Evolutionary conservation across 2,113 vertebrate species (phyloP).

Genomic region (Nyctereutes procyonoides): DNA sequence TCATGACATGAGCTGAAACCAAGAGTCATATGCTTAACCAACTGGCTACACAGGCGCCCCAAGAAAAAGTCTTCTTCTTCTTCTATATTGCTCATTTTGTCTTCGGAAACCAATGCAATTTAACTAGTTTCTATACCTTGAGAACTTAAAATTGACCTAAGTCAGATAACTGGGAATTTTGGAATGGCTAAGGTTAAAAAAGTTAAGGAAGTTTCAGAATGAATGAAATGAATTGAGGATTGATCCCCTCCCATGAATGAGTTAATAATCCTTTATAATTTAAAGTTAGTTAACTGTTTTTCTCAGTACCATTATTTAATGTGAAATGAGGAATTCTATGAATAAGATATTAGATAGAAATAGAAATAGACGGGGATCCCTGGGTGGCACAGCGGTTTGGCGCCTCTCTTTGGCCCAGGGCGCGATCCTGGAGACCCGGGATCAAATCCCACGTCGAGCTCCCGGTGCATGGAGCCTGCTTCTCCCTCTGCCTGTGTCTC

Average conservation of each 20-base stretch:
- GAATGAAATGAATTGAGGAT: background rate
- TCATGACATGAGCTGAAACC: background rate
- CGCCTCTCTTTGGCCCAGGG: too few relatives aligned
- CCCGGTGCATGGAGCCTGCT: too few relatives aligned
- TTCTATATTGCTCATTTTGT: conserved; percentile 27
- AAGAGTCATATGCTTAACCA: background rate
- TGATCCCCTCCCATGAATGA: background rate
- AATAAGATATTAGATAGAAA: conserved; percentile 21
- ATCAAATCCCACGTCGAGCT: too few relatives aligned
- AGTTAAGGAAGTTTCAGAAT: background rate
- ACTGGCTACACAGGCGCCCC: background rate
- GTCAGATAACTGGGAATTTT: conserved; percentile 27
- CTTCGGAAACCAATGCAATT: conserved; percentile 13
- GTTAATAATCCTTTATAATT: background rate
- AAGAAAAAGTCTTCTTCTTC: background rate
- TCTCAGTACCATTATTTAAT: background rate
- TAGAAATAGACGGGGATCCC: too few relatives aligned
- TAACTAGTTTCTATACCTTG: conserved; percentile 5
- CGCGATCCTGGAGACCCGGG: too few relatives aligned
- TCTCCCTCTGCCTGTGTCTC: too few relatives aligned
- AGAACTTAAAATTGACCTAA: conserved; percentile 11
- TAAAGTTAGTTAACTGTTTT: conserved; percentile 45
- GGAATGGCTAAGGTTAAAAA: conserved; percentile 26
- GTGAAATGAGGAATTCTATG: conserved; percentile 42
- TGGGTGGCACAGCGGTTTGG: too few relatives aligned